phyloP scores from a whole-genome alignment of 2,113 vertebrate species.

The Naja naja region DNA sequence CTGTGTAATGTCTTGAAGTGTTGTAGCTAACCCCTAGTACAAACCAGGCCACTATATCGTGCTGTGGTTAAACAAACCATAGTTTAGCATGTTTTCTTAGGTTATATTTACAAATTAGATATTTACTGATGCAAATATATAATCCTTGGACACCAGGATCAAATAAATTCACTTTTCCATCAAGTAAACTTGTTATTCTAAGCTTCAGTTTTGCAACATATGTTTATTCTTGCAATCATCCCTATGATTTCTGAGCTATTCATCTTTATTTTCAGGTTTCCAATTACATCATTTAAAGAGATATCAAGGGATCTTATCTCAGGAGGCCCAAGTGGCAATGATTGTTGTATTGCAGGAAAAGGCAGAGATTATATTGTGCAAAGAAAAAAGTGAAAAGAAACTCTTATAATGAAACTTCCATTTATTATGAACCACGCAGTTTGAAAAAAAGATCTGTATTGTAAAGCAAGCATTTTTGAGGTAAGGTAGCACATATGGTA shows the following conservation, averaged over 20 bases:
- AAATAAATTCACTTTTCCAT: neutral
- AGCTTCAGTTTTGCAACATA: neutral
- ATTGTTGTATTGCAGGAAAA: neutral
- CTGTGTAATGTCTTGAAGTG: neutral
- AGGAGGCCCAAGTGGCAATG: neutral
- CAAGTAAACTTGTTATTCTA: neutral
- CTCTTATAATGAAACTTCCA: neutral
- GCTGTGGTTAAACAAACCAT: neutral
- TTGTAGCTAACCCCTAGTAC: neutral
- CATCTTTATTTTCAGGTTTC: neutral
- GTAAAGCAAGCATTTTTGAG: neutral
- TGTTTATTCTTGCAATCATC: neutral
- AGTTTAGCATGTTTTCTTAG: neutral
- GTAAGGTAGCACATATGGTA: neutral
- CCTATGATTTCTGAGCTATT: neutral
- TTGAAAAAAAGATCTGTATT: neutral
- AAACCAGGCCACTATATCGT: neutral
- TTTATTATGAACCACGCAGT: neutral
- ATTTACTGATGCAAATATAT: neutral
- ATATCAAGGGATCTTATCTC: neutral
- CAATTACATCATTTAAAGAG: neutral
- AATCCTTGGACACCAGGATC: neutral
- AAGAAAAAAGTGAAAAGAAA: neutral
- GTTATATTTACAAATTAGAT: neutral
- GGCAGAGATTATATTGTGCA: neutral